Conservation (phyloP, 2,113 vertebrate genomes). For the Pangasianodon hypophthalmus region DNA sequence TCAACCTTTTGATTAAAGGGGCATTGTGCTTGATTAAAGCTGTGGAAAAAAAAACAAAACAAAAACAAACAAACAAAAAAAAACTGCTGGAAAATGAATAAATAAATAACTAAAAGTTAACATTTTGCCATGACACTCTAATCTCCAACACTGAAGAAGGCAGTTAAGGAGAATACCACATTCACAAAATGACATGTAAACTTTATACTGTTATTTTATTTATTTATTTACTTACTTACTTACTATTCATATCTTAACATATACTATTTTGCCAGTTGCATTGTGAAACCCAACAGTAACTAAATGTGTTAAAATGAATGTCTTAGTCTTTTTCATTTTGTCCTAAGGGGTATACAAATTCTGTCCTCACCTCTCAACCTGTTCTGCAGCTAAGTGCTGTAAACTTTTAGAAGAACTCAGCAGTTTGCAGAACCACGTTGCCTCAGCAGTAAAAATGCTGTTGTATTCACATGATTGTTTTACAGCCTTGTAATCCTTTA, state of each 20-base stretch:
- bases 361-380: not conserved
- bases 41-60: not conserved
- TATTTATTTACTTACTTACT: not conserved
- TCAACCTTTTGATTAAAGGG: conserved; percentile 16
- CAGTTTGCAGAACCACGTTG: not conserved
- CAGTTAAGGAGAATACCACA: not conserved
- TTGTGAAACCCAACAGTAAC: not conserved
- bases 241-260: not conserved
- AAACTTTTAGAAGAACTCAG: not conserved
- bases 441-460: too few species aligned
- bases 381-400: not conserved
- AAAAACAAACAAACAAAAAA: not conserved
- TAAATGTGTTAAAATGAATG: not conserved
- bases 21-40: not conserved
- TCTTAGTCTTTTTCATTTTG: not conserved
- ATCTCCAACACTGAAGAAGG: not conserved
- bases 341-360: not conserved
- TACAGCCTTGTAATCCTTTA: not conserved
- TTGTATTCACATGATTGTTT: not conserved
- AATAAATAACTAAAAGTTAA: not conserved
- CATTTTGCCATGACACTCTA: not conserved
- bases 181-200: not conserved
- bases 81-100: not conserved
- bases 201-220: not conserved
- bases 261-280: not conserved